Base-by-base conservation (phyloP, 2,797 vertebrate species). In the Myiotriccus ornatus region DNA sequence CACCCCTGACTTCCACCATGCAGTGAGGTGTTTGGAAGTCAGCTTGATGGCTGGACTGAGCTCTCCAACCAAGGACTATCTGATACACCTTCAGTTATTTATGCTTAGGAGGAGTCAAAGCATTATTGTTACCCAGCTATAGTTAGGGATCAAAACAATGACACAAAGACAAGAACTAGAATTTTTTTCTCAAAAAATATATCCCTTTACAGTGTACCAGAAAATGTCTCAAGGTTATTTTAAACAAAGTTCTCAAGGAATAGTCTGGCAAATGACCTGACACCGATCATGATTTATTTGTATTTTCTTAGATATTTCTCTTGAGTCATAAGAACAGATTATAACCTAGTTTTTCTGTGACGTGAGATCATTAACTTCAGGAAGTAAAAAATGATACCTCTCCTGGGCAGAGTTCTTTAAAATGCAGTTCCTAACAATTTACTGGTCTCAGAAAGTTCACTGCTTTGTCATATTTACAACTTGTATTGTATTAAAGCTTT, bases 341-440 rank as follows among this genome's bases (percentile, higher is more conserved):
- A 95, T 89, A 94, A 90, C 67, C 81, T 69, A 87, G 80, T 93
- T 95, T 93, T 84, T 84, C 91, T 91, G 63, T 82, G 91, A 87
- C 83, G 76, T 23, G 39, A 82, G 90, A 96, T 91, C 88, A 93
- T 94, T 96, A 96, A 76, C 19, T 91, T 32, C 28, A 81, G 70
- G 77, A 95, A 82, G 47, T 86, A 90, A 95, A 67, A 95, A 96
- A 95, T 73, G 47, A 87, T 59, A 81, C 18, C 25, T 91, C 63
- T 91, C 28, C 55, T 82, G 50, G 55, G 74, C 44, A 81, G 43
- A 81, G 30, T 78, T 94, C 69, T 88, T 94, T 90, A 67, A 95
- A 94, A 94, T 73, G 55, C 12, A 90, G 35, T 76, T 93, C 55
- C 59, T 93, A 93, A 84, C 43, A 86, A 90, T 91, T 84, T 89